A percentile compares a stretch with the other conserved stretches of the same genome.
phyloP scores from a whole-genome alignment of 2,888 invertebrate genomes.

The Drosophila meridionalis region DNA sequence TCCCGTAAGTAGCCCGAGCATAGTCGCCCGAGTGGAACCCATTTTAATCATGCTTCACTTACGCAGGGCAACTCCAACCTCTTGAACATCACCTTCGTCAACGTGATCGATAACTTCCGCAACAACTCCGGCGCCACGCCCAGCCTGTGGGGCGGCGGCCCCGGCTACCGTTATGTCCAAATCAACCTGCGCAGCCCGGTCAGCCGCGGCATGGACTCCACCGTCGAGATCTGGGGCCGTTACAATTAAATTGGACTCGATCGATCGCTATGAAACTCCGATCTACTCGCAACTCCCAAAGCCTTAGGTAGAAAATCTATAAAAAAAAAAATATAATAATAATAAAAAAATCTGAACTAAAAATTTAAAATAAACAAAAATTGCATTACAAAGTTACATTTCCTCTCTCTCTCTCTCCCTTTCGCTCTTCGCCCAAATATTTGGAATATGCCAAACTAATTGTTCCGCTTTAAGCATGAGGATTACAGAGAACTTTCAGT shows the following conservation, averaged over 20 bases:
- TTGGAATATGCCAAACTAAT: not conserved
- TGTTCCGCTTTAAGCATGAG: not conserved
- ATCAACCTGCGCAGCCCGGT: conserved; percentile 61
- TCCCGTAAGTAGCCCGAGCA: conserved; percentile 47
- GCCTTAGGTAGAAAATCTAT: not conserved
- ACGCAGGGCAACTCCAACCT: conserved; percentile 51
- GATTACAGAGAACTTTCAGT: not conserved
- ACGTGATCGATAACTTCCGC: conserved; percentile 70
- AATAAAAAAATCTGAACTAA: not conserved
- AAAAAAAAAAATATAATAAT: conserved; percentile 3
- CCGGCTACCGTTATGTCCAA: conserved; percentile 40
- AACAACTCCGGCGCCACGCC: conserved; percentile 70
- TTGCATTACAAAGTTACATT: too few relatives aligned
- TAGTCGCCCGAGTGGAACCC: not conserved
- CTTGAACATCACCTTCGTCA: conserved; percentile 57
- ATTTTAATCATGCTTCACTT: not conserved
- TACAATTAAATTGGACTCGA: not conserved
- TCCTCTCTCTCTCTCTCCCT: not conserved
- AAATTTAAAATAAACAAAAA: not conserved
- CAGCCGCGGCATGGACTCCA: conserved; percentile 66
- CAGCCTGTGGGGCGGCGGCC: conserved; percentile 69
- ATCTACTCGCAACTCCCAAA: not conserved
- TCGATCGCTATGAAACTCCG: not conserved
- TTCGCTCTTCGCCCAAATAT: not conserved
- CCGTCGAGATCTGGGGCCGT: conserved; percentile 69